Evolutionary conservation across 2,888 invertebrate genomes (phyloP).

Genomic region (Noctuana brunneofusca): DNA sequence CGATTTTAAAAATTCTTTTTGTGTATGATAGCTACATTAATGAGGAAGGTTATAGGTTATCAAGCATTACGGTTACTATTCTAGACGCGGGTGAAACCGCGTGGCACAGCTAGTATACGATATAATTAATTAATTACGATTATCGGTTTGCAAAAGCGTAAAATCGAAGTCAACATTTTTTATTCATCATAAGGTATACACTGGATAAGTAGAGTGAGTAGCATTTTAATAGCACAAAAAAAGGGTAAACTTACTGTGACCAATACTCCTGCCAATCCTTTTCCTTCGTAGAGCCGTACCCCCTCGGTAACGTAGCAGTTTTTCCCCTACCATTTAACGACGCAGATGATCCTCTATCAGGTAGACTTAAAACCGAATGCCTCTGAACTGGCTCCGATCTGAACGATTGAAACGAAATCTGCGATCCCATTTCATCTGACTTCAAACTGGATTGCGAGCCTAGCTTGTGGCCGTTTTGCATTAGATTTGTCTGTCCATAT

Average conservation of each 20-base stretch:
- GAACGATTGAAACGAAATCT: constrained; percentile 67
- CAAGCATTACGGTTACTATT: no score
- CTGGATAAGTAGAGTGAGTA: not conserved
- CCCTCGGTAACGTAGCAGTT: constrained; percentile 71
- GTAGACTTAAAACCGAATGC: constrained; percentile 63
- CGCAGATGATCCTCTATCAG: constrained; percentile 57
- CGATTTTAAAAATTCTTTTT: no score
- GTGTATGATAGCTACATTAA: no score
- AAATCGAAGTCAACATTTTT: no score
- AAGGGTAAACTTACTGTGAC: constrained; percentile 65
- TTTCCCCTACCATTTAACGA: constrained; percentile 61
- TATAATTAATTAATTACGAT: no score
- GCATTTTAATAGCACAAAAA: not conserved
- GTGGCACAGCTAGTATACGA: no score
- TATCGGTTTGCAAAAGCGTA: no score
- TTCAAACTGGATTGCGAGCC: constrained; percentile 64
- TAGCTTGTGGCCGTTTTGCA: constrained; percentile 47
- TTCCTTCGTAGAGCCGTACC: constrained; percentile 70
- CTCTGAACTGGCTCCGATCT: constrained; percentile 67
- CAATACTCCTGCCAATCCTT: constrained; percentile 79
- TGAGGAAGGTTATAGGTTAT: no score
- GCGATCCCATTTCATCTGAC: constrained; percentile 66
- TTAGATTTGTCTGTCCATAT: constrained; percentile 52
- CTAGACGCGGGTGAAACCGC: no score
- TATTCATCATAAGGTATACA: no score